Evolutionary conservation across 2,888 invertebrate species (phyloP), one percentile per base, ranked within the genome.

Genomic region (Synergus gifuensis): DNA sequence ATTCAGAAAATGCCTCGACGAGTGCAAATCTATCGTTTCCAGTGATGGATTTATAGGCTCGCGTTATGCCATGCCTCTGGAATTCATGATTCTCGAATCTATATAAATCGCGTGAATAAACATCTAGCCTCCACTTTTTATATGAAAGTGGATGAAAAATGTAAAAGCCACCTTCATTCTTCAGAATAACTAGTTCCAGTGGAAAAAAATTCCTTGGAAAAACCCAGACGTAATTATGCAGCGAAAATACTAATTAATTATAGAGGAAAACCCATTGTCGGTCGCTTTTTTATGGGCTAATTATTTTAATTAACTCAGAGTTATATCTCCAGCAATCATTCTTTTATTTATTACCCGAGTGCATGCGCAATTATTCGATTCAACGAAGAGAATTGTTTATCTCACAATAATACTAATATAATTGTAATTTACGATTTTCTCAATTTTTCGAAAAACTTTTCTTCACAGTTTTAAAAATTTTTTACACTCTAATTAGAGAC

Each of bases 131-230:
- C 64, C 64, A 64, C 36, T 64, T 64, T 64, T 64, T 40, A 40
- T n/a, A 64, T 64, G 40, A 42, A 64, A 64, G 40, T 64, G 40
- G 40, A 64, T 64, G 64, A 42, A 64, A 64, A 64, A 64, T 64
- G 64, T 40, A 42, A 64, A 64, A 64, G 64, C 64, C 64, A 42
- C 64, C 40, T 64, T 64, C 64, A 64, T 64, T 64, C 64, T 67
- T 67, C 11, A 67, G 12, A 18, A 67, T 44, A 67, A 67, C 67
- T 42, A 67, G 67, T 67, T 67, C 12, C 44, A 44, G 12, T 44
- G 5, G 18, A 67, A 46, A 67, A 66, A 67, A 67, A 66, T 66
- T 44, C 18, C 18, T 44, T n/a, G 18, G 18, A 67, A 44, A 67
- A 67, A 67, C 42, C 18, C 18, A 67, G 67, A 44, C 67, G 42